These are phyloP conservation scores for Hassar affinis DNA, from an alignment of 2,113 vertebrate genomes.

Conservation along the genomic window DNA sequence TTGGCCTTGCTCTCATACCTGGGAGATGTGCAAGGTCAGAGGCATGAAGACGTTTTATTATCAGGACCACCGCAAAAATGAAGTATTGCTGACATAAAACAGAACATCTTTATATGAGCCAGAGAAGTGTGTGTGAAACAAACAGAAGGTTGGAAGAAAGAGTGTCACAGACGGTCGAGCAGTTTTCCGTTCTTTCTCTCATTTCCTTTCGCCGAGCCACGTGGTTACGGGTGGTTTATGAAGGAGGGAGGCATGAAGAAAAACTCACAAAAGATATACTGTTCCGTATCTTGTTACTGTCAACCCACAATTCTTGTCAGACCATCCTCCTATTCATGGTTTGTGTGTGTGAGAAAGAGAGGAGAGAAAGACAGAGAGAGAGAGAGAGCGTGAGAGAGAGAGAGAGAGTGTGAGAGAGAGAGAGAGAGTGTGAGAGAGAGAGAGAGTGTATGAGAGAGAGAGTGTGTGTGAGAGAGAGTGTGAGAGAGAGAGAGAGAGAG, in stretches of 20 bases:
- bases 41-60: conserved; percentile 10
- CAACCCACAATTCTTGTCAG: conserved; percentile 19
- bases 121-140: not conserved
- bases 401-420: not conserved
- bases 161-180: not conserved
- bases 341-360: conserved; percentile 1
- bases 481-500: conserved; percentile 15
- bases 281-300: conserved; percentile 49
- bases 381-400: too few species aligned
- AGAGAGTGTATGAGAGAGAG: conserved; percentile 22
- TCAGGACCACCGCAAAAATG: conserved; percentile 3
- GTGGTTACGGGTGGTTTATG: conserved; percentile 49
- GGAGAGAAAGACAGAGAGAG: too few species aligned
- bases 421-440: not conserved
- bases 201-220: conserved; percentile 26
- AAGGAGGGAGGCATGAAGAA: conserved; percentile 28
- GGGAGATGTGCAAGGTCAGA: conserved; percentile 13
- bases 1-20: conserved; percentile 27
- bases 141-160: conserved; percentile 8
- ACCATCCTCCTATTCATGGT: conserved; percentile 32
- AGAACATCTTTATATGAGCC: conserved; percentile 13
- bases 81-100: conserved; percentile 31
- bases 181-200: not conserved
- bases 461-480: not conserved
- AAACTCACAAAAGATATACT: conserved; percentile 58